phyloP scores from a whole-genome alignment of 2,888 invertebrate species.

The Dynastes grantii region DNA sequence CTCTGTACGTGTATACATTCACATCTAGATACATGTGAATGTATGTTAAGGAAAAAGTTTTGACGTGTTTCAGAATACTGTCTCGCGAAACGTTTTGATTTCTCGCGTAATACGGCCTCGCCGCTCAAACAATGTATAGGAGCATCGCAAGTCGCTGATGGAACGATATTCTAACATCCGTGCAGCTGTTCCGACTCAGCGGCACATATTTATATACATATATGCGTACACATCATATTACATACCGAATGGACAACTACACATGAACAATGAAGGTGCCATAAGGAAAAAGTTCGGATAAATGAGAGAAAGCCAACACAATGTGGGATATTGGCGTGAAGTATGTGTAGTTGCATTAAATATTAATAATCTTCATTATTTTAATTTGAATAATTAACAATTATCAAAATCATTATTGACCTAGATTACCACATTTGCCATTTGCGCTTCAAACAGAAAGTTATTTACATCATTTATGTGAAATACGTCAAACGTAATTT shows the following conservation, averaged over 20 bases:
- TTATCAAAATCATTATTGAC: too few species aligned
- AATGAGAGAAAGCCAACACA: neutral
- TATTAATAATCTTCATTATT: too few species aligned
- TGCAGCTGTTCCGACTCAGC: neutral
- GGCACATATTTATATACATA: neutral
- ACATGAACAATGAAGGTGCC: conserved; percentile 11
- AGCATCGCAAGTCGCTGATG: neutral
- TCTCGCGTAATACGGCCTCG: conserved; percentile 20
- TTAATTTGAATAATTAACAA: too few species aligned
- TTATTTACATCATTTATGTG: too few species aligned
- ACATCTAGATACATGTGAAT: neutral
- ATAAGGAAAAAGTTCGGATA: conserved; percentile 16
- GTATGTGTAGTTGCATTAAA: too few species aligned
- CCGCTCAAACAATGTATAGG: neutral
- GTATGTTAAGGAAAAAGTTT: conserved; percentile 59
- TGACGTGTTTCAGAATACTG: conserved; percentile 54
- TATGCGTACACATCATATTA: neutral
- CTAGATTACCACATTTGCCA: too few species aligned
- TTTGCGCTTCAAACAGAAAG: too few species aligned
- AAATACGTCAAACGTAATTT: too few species aligned
- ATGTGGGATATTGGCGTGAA: too few species aligned
- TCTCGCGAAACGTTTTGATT: conserved; percentile 38
- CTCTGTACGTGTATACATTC: neutral
- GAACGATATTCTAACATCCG: conserved; percentile 15
- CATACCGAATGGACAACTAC: conserved; percentile 18